A percentile compares a stretch with the other conserved stretches of the same genome.
These are phyloP conservation scores for Odontomachus brunneus DNA, from an alignment of 1,140 invertebrate genomes.

Conservation along the genomic window DNA sequence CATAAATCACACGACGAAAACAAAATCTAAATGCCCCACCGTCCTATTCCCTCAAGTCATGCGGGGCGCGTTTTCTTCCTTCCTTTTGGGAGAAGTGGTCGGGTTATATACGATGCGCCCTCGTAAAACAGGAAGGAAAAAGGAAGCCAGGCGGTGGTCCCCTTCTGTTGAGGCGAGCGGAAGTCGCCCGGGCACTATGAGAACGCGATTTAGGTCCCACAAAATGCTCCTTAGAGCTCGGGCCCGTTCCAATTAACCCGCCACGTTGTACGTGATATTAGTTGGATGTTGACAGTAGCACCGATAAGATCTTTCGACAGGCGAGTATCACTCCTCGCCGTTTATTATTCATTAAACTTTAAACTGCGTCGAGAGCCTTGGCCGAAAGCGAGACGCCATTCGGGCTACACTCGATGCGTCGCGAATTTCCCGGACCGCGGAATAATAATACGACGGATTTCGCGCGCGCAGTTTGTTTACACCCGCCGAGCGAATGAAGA, in stretches of 20 bases:
- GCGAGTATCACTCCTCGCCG: conserved; percentile 66
- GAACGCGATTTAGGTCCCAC: conserved; percentile 78
- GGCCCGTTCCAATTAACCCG: conserved; percentile 81
- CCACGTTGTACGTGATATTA: conserved; percentile 84
- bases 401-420: conserved; percentile 16
- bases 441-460: conserved; percentile 14
- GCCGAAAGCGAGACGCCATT: conserved; percentile 36
- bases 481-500: background rate
- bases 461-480: conserved; percentile 25
- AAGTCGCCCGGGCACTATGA: conserved; percentile 59
- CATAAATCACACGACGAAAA: conserved; percentile 57
- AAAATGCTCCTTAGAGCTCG: conserved; percentile 77
- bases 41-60: conserved; percentile 49
- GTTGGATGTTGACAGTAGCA: conserved; percentile 83
- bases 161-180: conserved; percentile 2
- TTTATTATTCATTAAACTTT: conserved; percentile 83
- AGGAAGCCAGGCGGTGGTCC: background rate
- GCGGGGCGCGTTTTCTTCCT: conserved; percentile 14
- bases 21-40: conserved; percentile 46
- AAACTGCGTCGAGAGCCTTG: conserved; percentile 66
- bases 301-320: conserved; percentile 81
- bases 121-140: conserved; percentile 5
- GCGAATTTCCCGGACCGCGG: conserved; percentile 28
- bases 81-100: conserved; percentile 10
- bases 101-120: conserved; percentile 27